Evolutionary conservation across 2,797 vertebrate genomes (phyloP), one percentile per base, ranked within the genome.

Genomic region (Choloepus didactylus): DNA sequence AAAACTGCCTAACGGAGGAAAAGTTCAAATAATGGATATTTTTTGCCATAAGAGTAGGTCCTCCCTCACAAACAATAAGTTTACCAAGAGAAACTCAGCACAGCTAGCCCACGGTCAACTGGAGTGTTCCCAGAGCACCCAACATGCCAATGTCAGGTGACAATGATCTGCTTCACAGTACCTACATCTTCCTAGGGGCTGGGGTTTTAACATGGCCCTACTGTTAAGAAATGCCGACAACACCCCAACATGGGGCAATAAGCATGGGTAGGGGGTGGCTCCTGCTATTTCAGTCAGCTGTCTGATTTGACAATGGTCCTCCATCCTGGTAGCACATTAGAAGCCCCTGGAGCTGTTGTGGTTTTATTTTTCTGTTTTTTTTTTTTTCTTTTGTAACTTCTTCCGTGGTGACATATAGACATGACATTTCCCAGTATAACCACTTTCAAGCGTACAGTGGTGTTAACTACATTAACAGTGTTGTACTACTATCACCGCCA

Each of bases 1-100:
- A 96, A 87, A 82, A 23, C 51, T 82, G 73, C 35, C 82, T 64
- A 49, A 70, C 73, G 38, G 10, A 93, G 51, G 79, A 69, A 95
- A 95, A 92, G 29, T 81, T 89, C 64, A 83, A 80, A 73, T 25
- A 66, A 49, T 87, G 49, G 66, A 67, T 44, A 87, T 75, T 70
- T 25, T 90, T 83, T 79, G 64, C 23, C 64, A 81, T 66, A 76
- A 23, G 12, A 51, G 31, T 15, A 69, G 51, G 27, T 69, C 84
- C 67, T 70, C 21, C 66, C 60, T 83, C 80, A 25, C 35, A 3
- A 16, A 51, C 93, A 44, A 83, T 35, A 16, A 46, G n/a, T 41
- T 88, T 67, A 27, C 19, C 10, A 38, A 66, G 59, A 31, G 46
- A 66, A 89, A 54, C 35, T 67, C 5, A 41, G 11, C 51, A 80